Percentiles rank a stretch among this genome's conserved stretches.
Conservation (phyloP, 2,797 vertebrate species). For the Lithobates sylvaticus region DNA sequence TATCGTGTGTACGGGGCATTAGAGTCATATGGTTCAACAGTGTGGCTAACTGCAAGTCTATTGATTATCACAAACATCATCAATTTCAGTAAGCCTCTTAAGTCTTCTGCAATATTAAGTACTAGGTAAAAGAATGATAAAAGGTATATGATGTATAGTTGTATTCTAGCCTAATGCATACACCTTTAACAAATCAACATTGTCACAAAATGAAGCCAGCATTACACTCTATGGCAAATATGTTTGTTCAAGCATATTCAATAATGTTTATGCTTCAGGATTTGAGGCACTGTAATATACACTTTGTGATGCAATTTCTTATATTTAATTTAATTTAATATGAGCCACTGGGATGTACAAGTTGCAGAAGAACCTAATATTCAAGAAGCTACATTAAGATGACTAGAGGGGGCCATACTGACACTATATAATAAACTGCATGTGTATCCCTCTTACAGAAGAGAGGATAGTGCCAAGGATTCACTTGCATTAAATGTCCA, state of each 20-base stretch:
- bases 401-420: constrained; percentile 33
- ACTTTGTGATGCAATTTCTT: constrained; percentile 23
- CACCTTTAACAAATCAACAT: background rate
- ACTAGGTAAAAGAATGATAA: too few species aligned
- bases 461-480: background rate
- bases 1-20: too few species aligned
- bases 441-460: constrained; percentile 7
- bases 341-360: constrained; percentile 12
- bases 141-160: too few species aligned
- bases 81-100: too few species aligned
- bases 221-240: constrained; percentile 1
- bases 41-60: too few species aligned
- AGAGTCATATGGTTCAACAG: too few species aligned
- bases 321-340: constrained; percentile 34
- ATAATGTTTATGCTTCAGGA: constrained; percentile 12
- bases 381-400: constrained; percentile 16
- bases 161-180: too few species aligned
- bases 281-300: constrained; percentile 5
- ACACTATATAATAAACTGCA: constrained; percentile 42
- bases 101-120: too few species aligned
- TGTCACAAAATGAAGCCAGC: background rate
- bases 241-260: background rate
- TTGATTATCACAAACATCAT: too few species aligned
- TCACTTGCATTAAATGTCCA: constrained; percentile 24
- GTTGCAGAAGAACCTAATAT: constrained; percentile 36